phyloP scores from a whole-genome alignment of 1,140 invertebrate genomes.

The Anoplophora glabripennis region DNA sequence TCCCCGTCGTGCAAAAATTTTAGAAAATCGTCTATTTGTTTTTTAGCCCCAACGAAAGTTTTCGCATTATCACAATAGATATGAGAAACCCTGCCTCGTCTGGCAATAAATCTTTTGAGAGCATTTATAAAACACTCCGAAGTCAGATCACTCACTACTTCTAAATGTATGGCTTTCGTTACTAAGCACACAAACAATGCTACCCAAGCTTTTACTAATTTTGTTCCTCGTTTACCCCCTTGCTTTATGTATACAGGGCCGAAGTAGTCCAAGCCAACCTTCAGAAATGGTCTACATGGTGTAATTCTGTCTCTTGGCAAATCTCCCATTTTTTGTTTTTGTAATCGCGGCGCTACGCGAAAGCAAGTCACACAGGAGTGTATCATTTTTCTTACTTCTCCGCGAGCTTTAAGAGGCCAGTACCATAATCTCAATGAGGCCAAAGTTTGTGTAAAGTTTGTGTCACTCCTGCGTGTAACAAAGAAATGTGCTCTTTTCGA shows the following conservation, averaged over 20 bases:
- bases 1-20: no score
- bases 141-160: slow-evolving; percentile 38
- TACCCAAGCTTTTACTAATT: no score
- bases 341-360: background rate
- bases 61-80: slow-evolving; percentile 29
- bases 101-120: slow-evolving; percentile 36
- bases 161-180: slow-evolving; percentile 42
- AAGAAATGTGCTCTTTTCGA: no score
- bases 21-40: slow-evolving; percentile 6
- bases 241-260: no score
- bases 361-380: slow-evolving; percentile 2
- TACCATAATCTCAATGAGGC: background rate
- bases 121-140: slow-evolving; percentile 31
- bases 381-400: background rate
- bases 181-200: slow-evolving; percentile 40
- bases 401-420: background rate
- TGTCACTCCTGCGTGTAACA: background rate
- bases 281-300: slow-evolving; percentile 6
- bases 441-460: slow-evolving; percentile 7
- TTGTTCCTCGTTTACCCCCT: no score
- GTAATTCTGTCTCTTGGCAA: slow-evolving; percentile 2
- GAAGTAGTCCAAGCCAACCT: no score
- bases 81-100: slow-evolving; percentile 29
- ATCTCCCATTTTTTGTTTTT: slow-evolving; percentile 8
- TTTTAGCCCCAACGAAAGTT: slow-evolving; percentile 12